Conservation (phyloP, 2,888 invertebrate species). For the Scaptomyza cyrtandrae region DNA sequence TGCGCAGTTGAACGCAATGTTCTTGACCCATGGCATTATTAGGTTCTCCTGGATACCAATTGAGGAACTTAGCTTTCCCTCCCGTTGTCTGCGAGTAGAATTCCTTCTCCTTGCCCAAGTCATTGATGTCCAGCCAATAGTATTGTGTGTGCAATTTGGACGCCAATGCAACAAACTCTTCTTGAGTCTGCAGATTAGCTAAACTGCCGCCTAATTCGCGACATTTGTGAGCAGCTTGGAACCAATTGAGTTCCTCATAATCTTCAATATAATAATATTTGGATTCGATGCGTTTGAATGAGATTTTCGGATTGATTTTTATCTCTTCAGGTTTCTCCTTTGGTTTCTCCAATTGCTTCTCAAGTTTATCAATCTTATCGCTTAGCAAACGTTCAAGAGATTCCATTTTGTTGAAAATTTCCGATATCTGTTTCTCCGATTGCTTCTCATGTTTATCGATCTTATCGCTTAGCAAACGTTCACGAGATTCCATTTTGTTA, state of each 20-base stretch:
- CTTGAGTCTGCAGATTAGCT: neutral
- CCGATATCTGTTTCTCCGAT: neutral
- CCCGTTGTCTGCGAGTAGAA: slow-evolving; percentile 1
- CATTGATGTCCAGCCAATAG: slow-evolving; percentile 23
- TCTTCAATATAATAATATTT: slow-evolving; percentile 20
- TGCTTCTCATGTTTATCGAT: neutral
- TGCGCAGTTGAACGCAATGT: too few species aligned
- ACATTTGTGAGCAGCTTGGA: neutral
- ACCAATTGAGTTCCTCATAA: neutral
- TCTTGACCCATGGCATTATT: neutral
- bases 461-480: slow-evolving; percentile 1
- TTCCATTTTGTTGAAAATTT: neutral
- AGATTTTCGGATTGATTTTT: neutral
- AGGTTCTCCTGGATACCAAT: slow-evolving; percentile 10
- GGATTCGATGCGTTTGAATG: slow-evolving; percentile 1
- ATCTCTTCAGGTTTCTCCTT: neutral
- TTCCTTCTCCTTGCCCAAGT: neutral
- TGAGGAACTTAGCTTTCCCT: neutral
- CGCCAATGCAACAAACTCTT: neutral
- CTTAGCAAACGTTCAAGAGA: neutral
- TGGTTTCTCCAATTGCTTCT: neutral
- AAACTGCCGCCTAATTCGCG: neutral
- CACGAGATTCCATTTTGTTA: neutral
- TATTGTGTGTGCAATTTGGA: neutral
- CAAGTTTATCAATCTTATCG: neutral